phyloP scores from a whole-genome alignment of 1,140 invertebrate species.

The Parapsyche elsis region DNA sequence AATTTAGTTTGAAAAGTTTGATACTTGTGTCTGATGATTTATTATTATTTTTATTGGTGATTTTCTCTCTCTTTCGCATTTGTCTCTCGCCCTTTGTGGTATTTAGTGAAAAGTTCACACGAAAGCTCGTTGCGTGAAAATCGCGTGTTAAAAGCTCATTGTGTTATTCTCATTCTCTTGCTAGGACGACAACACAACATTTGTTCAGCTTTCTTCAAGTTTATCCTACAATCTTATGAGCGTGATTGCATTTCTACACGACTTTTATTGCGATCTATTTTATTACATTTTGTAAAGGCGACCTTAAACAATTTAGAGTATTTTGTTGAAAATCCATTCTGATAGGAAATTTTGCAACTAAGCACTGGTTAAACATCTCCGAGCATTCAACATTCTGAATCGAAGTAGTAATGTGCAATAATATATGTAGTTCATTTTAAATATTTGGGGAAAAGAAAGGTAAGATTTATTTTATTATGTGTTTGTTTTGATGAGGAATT shows the following conservation, averaged over 20 bases:
- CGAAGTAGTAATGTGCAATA: no score
- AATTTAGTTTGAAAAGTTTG: no score
- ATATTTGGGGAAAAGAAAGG: no score
- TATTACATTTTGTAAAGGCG: neutral
- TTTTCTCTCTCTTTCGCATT: neutral
- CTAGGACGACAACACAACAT: slow-evolving; percentile 36
- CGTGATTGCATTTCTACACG: slow-evolving; percentile 42
- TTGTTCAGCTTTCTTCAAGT: slow-evolving; percentile 39
- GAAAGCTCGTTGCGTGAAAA: slow-evolving; percentile 34
- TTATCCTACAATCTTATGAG: slow-evolving; percentile 40
- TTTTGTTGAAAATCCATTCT: no score
- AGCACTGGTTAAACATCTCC: no score
- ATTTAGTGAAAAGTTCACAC: slow-evolving; percentile 43
- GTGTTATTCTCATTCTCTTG: slow-evolving; percentile 33
- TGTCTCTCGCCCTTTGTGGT: neutral
- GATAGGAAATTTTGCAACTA: no score
- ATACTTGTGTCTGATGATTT: no score
- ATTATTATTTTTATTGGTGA: neutral
- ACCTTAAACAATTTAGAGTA: neutral
- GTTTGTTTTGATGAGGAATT: no score
- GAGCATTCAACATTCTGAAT: no score
- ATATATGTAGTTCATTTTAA: no score
- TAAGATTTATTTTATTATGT: no score
- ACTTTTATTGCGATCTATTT: neutral
- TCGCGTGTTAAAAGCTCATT: slow-evolving; percentile 33